Conservation (phyloP, 2,113 vertebrate genomes). For the Rhineura floridana region DNA sequence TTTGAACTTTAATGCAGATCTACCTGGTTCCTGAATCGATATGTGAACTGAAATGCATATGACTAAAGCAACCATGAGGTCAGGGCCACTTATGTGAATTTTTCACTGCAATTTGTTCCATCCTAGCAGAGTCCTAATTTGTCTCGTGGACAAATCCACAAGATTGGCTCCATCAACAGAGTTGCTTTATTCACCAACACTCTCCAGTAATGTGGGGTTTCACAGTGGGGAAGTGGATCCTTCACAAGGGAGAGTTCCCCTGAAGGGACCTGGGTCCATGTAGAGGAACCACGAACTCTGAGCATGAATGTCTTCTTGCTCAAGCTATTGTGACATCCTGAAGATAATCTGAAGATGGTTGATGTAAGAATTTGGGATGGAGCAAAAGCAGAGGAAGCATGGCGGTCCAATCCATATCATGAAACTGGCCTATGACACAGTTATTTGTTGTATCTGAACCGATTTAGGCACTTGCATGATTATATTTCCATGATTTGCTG, state of each 20-base stretch:
- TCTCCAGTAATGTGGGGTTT: not conserved
- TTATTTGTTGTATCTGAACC: not conserved
- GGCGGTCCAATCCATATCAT: not conserved
- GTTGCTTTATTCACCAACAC: not conserved
- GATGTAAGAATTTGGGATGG: not conserved
- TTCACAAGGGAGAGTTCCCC: too few species aligned
- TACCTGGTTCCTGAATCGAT: too few species aligned
- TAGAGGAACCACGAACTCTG: not conserved
- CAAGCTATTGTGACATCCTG: not conserved
- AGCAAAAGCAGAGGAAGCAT: not conserved
- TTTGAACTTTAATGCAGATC: too few species aligned
- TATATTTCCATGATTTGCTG: not conserved
- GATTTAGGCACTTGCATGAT: not conserved
- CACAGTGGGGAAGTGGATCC: not conserved
- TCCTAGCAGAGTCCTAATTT: not conserved
- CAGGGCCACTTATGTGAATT: not conserved
- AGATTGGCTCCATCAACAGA: not conserved
- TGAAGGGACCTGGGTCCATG: too few species aligned
- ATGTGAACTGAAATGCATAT: not conserved
- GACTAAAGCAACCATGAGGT: not conserved
- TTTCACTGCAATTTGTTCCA: not conserved
- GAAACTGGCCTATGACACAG: not conserved
- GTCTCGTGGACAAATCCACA: too few species aligned
- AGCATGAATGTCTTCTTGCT: not conserved
- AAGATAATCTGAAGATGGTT: not conserved